These are phyloP conservation scores for Zaprionus obscuricornis DNA, from an alignment of 2,888 invertebrate species.

Conservation along the genomic window DNA sequence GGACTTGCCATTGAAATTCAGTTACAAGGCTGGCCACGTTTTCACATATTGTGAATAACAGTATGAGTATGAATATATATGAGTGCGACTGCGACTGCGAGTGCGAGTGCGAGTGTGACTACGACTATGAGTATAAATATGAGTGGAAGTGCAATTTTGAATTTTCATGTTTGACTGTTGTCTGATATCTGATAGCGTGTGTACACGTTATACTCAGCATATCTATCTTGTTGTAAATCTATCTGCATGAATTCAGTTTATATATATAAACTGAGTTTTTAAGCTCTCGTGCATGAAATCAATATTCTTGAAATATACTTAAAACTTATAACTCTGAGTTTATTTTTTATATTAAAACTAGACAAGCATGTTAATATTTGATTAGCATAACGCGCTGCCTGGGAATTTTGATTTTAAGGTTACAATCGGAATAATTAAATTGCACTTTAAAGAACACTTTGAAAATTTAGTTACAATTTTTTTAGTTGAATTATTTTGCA, in stretches of 20 bases:
- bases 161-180: too few species aligned
- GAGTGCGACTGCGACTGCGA: slow-evolving; percentile 20
- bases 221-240: slow-evolving; percentile 29
- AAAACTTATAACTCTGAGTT: too few species aligned
- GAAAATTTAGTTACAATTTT: neutral
- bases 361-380: too few species aligned
- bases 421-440: too few species aligned
- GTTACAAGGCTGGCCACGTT: slow-evolving; percentile 76
- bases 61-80: slow-evolving; percentile 23
- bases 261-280: slow-evolving; percentile 15
- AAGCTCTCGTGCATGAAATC: slow-evolving; percentile 66
- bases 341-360: too few species aligned
- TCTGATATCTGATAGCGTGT: too few species aligned
- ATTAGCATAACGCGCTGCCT: too few species aligned
- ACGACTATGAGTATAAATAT: slow-evolving; percentile 11
- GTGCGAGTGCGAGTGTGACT: slow-evolving; percentile 15
- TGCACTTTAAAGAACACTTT: too few species aligned
- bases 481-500: neutral
- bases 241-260: slow-evolving; percentile 34
- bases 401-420: too few species aligned
- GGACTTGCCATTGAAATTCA: slow-evolving; percentile 81
- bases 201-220: too few species aligned
- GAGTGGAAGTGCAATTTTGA: slow-evolving; percentile 20
- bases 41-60: slow-evolving; percentile 48
- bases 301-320: slow-evolving; percentile 41